Conservation (phyloP, 2,113 vertebrate species). For the Syrrhaptes paradoxus region DNA sequence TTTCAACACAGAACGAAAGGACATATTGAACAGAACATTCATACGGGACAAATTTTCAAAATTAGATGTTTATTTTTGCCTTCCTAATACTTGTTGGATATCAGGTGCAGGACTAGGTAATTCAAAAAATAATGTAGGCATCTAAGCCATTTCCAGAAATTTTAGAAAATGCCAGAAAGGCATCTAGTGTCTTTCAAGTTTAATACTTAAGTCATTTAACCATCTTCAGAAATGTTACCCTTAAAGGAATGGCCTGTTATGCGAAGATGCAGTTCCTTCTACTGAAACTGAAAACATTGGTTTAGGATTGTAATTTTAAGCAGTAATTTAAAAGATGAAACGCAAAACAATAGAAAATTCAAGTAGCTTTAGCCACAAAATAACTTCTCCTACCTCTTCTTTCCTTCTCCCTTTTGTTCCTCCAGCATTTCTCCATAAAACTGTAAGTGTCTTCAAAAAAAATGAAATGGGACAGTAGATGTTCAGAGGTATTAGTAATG, state of each 20-base stretch:
- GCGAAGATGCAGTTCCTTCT: neutral
- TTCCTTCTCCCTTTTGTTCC: neutral
- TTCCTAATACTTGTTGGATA: neutral
- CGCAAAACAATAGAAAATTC: neutral
- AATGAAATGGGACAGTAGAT: neutral
- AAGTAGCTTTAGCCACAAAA: neutral
- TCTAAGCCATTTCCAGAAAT: neutral
- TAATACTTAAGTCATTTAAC: neutral
- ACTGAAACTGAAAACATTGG: neutral
- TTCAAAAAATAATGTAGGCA: neutral
- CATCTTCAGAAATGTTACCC: neutral
- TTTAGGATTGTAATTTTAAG: neutral
- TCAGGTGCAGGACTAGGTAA: neutral
- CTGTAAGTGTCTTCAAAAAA: neutral
- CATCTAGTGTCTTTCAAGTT: neutral
- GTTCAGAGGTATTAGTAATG: slow-evolving; percentile 33
- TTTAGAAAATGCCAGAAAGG: neutral
- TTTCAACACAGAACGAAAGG: neutral
- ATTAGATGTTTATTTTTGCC: neutral
- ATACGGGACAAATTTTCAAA: neutral
- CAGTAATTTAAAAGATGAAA: neutral
- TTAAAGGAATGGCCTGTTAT: neutral
- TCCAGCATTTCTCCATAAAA: neutral
- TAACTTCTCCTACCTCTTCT: neutral
- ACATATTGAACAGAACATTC: neutral